Conservation (phyloP, 2,888 invertebrate species). For the Bhutanitis thaidina region DNA sequence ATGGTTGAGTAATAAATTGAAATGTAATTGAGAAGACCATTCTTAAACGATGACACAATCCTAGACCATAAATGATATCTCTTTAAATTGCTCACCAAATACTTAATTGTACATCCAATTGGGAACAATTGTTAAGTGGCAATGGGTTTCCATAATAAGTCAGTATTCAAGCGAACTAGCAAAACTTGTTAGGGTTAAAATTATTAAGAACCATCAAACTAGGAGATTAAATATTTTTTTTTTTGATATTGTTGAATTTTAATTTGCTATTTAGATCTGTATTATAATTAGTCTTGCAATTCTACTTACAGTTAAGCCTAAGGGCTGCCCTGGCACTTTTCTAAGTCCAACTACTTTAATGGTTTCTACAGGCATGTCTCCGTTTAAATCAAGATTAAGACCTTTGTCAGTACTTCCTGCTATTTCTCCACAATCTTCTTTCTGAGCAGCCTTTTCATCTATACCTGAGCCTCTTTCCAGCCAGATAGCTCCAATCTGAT, state of each 20-base stretch:
- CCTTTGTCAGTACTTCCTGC: constrained; percentile 38
- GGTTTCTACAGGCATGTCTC: constrained; percentile 87
- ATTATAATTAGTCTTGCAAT: constrained; percentile 14
- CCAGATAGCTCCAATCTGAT: constrained; percentile 87
- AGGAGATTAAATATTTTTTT: too few species aligned
- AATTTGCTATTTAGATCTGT: too few species aligned
- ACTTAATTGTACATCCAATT: constrained; percentile 18
- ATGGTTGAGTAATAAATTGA: background rate
- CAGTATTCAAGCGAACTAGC: too few species aligned
- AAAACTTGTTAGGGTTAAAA: too few species aligned
- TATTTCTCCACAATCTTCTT: constrained; percentile 50
- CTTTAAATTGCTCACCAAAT: constrained; percentile 15
- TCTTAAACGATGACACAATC: constrained; percentile 6
- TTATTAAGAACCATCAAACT: too few species aligned
- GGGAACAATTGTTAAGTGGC: background rate
- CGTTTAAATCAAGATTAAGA: constrained; percentile 60
- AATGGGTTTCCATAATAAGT: too few species aligned
- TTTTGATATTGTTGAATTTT: too few species aligned
- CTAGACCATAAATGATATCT: background rate
- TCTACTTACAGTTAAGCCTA: constrained; percentile 85
- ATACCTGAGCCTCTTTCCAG: constrained; percentile 74
- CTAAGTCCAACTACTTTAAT: constrained; percentile 93
- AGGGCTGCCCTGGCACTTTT: constrained; percentile 91
- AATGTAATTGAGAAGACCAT: background rate
- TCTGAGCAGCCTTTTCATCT: constrained; percentile 64